Percentiles rank a stretch among this genome's conserved stretches.
Conservation (phyloP, 2,888 invertebrate genomes). For the Linnaemya vulpina region DNA sequence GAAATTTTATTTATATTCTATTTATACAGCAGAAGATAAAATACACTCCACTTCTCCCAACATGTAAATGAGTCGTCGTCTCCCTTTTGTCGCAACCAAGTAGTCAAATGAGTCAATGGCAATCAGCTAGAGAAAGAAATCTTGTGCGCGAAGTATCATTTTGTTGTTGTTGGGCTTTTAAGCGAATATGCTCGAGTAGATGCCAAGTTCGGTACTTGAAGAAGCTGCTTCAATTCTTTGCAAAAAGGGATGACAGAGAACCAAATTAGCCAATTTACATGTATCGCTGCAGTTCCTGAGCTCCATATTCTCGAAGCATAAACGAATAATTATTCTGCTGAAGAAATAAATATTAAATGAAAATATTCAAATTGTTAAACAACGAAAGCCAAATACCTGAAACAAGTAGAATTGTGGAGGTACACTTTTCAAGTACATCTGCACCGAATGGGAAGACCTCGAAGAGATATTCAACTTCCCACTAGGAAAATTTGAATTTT, state of each 20-base stretch:
- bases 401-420: too few relatives aligned
- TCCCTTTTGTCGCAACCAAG: neutral
- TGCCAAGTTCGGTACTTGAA: neutral
- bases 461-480: too few relatives aligned
- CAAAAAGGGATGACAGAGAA: too few relatives aligned
- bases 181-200: constrained; percentile 14
- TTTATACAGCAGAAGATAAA: constrained; percentile 39
- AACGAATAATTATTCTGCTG: too few relatives aligned
- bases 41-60: constrained; percentile 20
- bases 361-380: too few relatives aligned
- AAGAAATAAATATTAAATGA: too few relatives aligned
- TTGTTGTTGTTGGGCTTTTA: constrained; percentile 28
- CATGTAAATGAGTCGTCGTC: constrained; percentile 31
- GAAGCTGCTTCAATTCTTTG: constrained; percentile 10
- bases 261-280: constrained; percentile 12
- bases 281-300: too few relatives aligned
- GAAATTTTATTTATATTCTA: constrained; percentile 35
- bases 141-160: constrained; percentile 38
- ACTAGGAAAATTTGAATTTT: too few relatives aligned
- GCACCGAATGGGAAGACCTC: too few relatives aligned
- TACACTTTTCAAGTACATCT: too few relatives aligned
- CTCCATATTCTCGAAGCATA: too few relatives aligned
- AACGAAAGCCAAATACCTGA: too few relatives aligned
- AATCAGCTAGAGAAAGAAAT: constrained; percentile 15
- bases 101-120: constrained; percentile 9